Evolutionary conservation across 92 coral and sea anemone genomes (phyloP).

Genomic region (Zoanthus sansibaricus): DNA sequence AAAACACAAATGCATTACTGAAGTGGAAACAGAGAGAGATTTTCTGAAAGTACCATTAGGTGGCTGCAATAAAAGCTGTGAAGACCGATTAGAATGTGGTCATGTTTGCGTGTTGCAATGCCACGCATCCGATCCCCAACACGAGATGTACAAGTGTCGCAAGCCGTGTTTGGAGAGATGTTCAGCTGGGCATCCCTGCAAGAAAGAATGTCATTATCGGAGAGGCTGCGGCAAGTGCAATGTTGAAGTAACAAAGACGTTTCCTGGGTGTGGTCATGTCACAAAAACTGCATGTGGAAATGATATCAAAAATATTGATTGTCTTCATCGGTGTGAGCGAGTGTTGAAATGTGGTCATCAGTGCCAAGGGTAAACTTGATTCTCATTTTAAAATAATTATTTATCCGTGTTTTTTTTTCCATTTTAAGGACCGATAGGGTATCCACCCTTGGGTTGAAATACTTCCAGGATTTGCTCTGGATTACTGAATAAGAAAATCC

Average conservation of each 20-base stretch:
- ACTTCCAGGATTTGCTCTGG: too few relatives aligned
- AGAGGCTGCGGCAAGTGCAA: slow-evolving; percentile 54
- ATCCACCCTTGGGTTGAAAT: too few relatives aligned
- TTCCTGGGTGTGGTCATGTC: slow-evolving; percentile 71
- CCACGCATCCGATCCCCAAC: slow-evolving; percentile 53
- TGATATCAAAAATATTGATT: slow-evolving; percentile 25
- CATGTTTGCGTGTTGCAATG: slow-evolving; percentile 69
- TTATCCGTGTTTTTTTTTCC: too few relatives aligned
- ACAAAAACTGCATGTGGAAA: slow-evolving; percentile 41
- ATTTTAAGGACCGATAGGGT: too few relatives aligned
- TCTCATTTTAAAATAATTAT: background rate
- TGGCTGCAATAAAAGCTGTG: slow-evolving; percentile 59
- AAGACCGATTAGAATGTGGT: slow-evolving; percentile 66
- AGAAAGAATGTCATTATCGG: slow-evolving; percentile 59
- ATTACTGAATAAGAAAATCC: too few relatives aligned
- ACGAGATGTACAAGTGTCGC: slow-evolving; percentile 31
- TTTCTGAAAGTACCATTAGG: slow-evolving; percentile 58
- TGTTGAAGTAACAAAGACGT: slow-evolving; percentile 21
- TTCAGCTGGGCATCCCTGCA: slow-evolving; percentile 62
- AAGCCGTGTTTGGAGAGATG: slow-evolving; percentile 50
- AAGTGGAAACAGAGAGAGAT: slow-evolving; percentile 50
- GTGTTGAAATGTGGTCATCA: slow-evolving; percentile 58
- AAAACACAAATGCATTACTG: slow-evolving; percentile 49
- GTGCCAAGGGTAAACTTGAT: slow-evolving; percentile 6
- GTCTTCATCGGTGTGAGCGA: slow-evolving; percentile 59